phyloP scores from a whole-genome alignment of 1,140 invertebrate species.

The Caerostris darwini region DNA sequence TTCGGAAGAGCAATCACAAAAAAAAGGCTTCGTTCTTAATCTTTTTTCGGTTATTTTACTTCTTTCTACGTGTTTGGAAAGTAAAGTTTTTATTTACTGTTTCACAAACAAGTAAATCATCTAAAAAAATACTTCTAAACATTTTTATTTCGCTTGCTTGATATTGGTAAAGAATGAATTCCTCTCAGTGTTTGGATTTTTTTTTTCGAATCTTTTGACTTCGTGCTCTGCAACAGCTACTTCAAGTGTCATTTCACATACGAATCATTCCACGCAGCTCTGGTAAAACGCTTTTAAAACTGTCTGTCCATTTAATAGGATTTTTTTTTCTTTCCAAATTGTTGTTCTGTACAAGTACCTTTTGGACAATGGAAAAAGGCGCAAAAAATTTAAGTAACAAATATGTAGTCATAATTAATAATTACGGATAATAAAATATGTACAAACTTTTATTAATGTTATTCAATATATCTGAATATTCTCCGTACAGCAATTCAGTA shows the following conservation, averaged over 20 bases:
- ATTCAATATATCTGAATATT: too few species aligned
- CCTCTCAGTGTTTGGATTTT: not conserved
- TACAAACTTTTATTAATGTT: too few species aligned
- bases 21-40: constrained; percentile 3
- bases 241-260: not conserved
- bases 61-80: constrained; percentile 43
- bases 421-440: too few species aligned
- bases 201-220: not conserved
- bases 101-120: constrained; percentile 42
- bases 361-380: too few species aligned
- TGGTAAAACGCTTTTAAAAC: not conserved
- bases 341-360: too few species aligned
- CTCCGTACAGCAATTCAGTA: too few species aligned
- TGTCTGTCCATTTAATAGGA: too few species aligned
- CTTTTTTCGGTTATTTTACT: not conserved
- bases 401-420: too few species aligned
- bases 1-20: constrained; percentile 36
- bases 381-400: too few species aligned
- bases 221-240: not conserved
- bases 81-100: constrained; percentile 48
- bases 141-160: constrained; percentile 12
- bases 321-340: too few species aligned
- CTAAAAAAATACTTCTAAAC: constrained; percentile 6
- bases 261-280: not conserved
- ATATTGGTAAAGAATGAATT: constrained; percentile 9